Evolutionary conservation across 2,113 vertebrate genomes (phyloP).

Genomic region (Siphamia tubifer): DNA sequence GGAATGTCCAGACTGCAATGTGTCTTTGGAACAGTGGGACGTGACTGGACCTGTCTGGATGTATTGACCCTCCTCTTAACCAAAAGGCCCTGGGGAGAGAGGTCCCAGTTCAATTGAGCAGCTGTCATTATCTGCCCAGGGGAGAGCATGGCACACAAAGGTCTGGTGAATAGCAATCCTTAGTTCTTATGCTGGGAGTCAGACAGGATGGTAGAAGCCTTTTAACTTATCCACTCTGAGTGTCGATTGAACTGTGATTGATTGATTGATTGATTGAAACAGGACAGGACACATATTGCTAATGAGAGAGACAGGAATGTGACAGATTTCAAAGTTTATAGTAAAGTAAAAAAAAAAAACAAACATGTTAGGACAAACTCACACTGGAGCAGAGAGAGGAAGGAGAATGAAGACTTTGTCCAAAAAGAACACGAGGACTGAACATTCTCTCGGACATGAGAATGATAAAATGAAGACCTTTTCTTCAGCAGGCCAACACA

Average conservation of each 20-base stretch:
- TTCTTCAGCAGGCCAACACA: conserved; percentile 37
- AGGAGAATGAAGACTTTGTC: conserved; percentile 72
- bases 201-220: not conserved
- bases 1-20: conserved; percentile 17
- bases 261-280: not conserved
- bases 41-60: conserved; percentile 50
- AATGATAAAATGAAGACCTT: conserved; percentile 69
- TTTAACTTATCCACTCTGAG: no score
- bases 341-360: conserved; percentile 5
- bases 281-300: not conserved
- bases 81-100: conserved; percentile 27
- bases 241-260: not conserved
- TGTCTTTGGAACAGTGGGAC: not conserved
- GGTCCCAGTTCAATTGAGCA: conserved; percentile 33
- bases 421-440: conserved; percentile 57
- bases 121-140: conserved; percentile 31
- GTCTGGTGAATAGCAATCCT: not conserved
- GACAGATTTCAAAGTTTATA: not conserved
- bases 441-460: conserved; percentile 61
- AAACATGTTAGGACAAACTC: not conserved
- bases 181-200: not conserved
- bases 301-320: not conserved
- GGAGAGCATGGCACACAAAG: not conserved
- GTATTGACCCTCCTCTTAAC: conserved; percentile 9
- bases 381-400: not conserved